phyloP scores from a whole-genome alignment of 1,140 invertebrate species.

The Pomacea maculata region DNA sequence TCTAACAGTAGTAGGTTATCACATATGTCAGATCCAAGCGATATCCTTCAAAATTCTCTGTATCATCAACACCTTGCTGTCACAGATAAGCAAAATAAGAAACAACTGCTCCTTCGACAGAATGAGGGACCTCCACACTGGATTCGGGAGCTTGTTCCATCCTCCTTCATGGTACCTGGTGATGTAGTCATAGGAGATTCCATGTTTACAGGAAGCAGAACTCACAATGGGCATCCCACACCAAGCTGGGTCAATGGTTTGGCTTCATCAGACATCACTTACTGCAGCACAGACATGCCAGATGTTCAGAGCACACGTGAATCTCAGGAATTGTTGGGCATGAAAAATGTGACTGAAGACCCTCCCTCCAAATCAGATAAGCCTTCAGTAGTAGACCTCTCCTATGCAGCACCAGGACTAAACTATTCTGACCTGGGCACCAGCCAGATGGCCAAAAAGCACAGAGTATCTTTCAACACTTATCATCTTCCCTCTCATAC shows the following conservation, averaged over 20 bases:
- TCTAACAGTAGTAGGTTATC: background rate
- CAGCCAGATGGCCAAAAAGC: background rate
- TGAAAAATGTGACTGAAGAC: background rate
- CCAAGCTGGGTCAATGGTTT: constrained; percentile 49
- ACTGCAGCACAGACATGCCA: constrained; percentile 11
- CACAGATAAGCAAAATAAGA: too few relatives aligned
- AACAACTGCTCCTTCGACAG: too few relatives aligned
- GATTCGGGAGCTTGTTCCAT: constrained; percentile 13
- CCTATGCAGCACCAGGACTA: constrained; percentile 30
- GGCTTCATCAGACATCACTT: constrained; percentile 36
- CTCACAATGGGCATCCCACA: constrained; percentile 6
- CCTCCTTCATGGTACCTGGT: constrained; percentile 20
- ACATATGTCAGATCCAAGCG: background rate
- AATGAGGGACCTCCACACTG: constrained; percentile 8
- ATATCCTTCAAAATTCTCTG: background rate
- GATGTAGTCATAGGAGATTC: constrained; percentile 21
- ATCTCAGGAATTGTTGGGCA: background rate
- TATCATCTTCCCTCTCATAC: background rate
- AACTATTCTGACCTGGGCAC: constrained; percentile 30
- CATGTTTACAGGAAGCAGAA: constrained; percentile 2
- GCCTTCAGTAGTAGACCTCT: constrained; percentile 11
- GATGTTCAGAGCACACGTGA: background rate
- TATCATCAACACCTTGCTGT: too few relatives aligned
- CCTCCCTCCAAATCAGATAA: background rate
- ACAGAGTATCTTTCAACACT: background rate